phyloP scores from a whole-genome alignment of 1,140 invertebrate genomes.

The Frieseomelitta varia region DNA sequence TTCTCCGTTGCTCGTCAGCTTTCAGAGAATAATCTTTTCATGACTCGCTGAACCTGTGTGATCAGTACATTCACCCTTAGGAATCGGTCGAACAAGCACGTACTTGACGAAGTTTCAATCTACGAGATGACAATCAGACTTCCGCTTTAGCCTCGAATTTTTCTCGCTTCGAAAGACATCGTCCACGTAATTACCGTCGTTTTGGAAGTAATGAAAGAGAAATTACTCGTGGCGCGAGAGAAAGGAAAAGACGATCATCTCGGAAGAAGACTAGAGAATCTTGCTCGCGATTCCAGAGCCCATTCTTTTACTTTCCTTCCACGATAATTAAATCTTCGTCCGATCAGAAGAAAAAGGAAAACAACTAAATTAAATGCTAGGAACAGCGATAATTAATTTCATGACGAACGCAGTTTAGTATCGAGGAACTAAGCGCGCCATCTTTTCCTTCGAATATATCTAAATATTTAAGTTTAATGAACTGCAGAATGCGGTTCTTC shows the following conservation, averaged over 20 bases:
- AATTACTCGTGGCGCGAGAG: slow-evolving; percentile 31
- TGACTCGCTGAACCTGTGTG: background rate
- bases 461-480: background rate
- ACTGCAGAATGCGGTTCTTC: background rate
- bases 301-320: background rate
- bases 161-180: slow-evolving; percentile 9
- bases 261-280: background rate
- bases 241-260: slow-evolving; percentile 7
- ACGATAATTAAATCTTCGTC: background rate
- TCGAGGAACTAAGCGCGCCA: background rate
- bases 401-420: background rate
- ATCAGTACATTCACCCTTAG: slow-evolving; percentile 23
- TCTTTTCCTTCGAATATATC: background rate
- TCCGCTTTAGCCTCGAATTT: background rate
- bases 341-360: background rate
- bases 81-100: slow-evolving; percentile 20
- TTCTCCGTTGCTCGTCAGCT: background rate
- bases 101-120: slow-evolving; percentile 24
- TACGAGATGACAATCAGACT: slow-evolving; percentile 36
- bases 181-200: slow-evolving; percentile 49
- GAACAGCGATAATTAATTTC: background rate
- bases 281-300: background rate
- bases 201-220: slow-evolving; percentile 57
- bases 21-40: background rate
- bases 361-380: no score